Base-by-base conservation (phyloP, 1,140 invertebrate species). In the Heliothis virescens region DNA sequence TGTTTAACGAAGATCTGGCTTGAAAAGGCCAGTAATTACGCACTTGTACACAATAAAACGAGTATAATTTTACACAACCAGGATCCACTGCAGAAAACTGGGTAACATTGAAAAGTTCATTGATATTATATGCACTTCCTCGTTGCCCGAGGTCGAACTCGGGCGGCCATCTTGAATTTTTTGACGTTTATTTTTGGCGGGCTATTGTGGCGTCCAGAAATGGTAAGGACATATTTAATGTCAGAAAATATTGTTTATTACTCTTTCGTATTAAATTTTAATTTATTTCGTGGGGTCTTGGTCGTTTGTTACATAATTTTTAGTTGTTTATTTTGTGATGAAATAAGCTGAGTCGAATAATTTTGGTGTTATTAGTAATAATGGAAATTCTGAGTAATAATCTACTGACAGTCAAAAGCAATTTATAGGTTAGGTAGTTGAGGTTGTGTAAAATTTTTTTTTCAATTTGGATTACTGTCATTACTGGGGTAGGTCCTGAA, bases 131-230 rank as follows among this genome's bases (percentile, higher is more conserved):
- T 93, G 91, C 91, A 92, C 92, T 94, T 94, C 92, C 92, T 93
- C 87, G 80, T 81, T 84, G 48, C 48, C 29, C 91, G 92, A 94
- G 92, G 92, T 83, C 92, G 13, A 83, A 78, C 15, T 87, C 86
- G 83, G 81, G 72, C 88, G 69, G 92, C 92, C 92, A 94, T 94
- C 83, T 92, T 94, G 84, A 50, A 87, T 90, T 94, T 92, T 93
- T 93, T 93, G 90, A 93, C 90, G 90, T 93, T 94, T 94, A 94
- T 94, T 94, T 94, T 91, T 93, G 91, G 90, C 90, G 91, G 82
- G 88, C 86, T 89, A 89, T 90, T 89, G 81, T 87, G 34, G 60
- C 75, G 82, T 81, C 81, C 86, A 87, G 87, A 88, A 89, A 89
- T 90, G 84, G 87, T 87, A 89, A 87, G 84, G 85, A 87, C 79